phyloP scores from a whole-genome alignment of 1,140 invertebrate species.

The Hylaeus volcanicus region DNA sequence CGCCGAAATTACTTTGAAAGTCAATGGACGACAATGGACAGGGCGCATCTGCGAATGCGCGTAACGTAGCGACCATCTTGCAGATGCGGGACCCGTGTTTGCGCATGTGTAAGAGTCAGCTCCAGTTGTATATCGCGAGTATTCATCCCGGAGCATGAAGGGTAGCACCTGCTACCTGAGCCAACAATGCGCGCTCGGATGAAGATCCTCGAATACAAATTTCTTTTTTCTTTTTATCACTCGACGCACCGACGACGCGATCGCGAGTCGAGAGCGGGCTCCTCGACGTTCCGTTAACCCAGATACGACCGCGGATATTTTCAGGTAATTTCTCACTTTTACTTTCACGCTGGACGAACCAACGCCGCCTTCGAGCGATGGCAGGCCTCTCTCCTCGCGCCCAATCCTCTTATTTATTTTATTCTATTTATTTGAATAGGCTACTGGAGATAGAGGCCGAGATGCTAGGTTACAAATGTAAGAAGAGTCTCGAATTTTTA shows the following conservation, averaged over 20 bases:
- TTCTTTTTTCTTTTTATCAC: conserved; percentile 13
- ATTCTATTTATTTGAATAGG: no score
- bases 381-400: no score
- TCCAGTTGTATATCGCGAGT: conserved; percentile 36
- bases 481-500: no score
- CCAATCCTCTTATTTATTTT: no score
- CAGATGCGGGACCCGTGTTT: conserved; percentile 59
- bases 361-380: neutral
- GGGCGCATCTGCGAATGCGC: conserved; percentile 52
- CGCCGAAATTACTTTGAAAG: neutral
- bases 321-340: conserved; percentile 35
- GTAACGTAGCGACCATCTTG: conserved; percentile 54
- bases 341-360: conserved; percentile 16
- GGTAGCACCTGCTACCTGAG: conserved; percentile 58
- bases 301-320: conserved; percentile 44
- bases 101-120: conserved; percentile 54
- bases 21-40: conserved; percentile 7
- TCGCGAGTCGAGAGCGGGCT: neutral
- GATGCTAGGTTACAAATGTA: no score
- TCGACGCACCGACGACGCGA: neutral
- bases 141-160: conserved; percentile 55
- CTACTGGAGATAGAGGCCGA: no score
- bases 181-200: conserved; percentile 58
- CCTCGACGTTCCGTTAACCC: conserved; percentile 34
- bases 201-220: conserved; percentile 28